Base-by-base conservation (phyloP, 2,797 vertebrate genomes). In the Enoplosus armatus region DNA sequence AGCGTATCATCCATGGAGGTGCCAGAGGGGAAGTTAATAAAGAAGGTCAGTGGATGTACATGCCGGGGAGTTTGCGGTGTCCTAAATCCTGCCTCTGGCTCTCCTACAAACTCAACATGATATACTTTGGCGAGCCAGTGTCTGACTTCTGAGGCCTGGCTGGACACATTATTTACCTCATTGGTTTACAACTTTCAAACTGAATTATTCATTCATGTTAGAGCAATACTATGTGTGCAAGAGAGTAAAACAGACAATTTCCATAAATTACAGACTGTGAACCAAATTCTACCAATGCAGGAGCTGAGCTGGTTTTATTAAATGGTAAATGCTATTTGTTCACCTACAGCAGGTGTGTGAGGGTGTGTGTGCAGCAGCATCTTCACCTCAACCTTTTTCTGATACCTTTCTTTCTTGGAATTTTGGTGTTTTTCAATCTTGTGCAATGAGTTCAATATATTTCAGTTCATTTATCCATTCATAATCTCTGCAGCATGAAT, bases 1-100 rank as follows among this genome's bases (percentile, higher is more conserved):
- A 92, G 85, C 54, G 77, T 87, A 67, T 84, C 91, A 43, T 85
- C 94, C 5, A 18, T 87, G 79, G 94, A 94, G 37, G 84, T 87
- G 45, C 89, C 92, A 16, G 93, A 94, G 68, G 91, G 87, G 68
- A 95, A 94, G 76, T 83, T 95, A 50, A 59, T 92, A 24, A 95
- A 95, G 86, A 95, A 95, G 94, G 95, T 95, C 81, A 81, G 90
- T 91, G 58, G 74, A 61, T 58, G 59, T 20, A 31, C 11, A 51
- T 79, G 58, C 48, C 53, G 9, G 64, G 75, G 41, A 62, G 26
- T 72, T 45, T 68, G 8, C 33, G 3, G 18, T 50, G 67, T 43
- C 54, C 35, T 73, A 59, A 56, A 62, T 64, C 50, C 64, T 58
- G 54, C 27, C 56, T 45, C 8, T 60, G 58, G 50, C 45, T 54